These are phyloP conservation scores for Mystacides longicornis DNA, from an alignment of 2,888 invertebrate species.

Conservation along the genomic window DNA sequence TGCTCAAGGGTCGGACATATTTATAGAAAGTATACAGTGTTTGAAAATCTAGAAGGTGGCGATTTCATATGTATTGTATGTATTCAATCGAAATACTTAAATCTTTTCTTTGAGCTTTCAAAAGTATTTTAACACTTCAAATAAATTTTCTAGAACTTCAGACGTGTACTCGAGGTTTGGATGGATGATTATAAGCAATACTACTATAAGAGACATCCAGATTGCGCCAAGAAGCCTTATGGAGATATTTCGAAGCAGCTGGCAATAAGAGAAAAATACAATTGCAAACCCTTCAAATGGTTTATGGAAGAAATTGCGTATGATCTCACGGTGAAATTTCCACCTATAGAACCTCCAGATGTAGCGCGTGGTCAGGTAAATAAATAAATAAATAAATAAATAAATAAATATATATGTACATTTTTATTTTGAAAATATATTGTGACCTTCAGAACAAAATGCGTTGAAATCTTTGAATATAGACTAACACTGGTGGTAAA, in stretches of 20 bases:
- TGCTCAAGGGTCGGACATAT: constrained; percentile 93
- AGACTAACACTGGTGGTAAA: no score
- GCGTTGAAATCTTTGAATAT: neutral
- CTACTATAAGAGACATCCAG: constrained; percentile 72
- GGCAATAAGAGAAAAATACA: constrained; percentile 60
- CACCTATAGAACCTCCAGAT: constrained; percentile 76
- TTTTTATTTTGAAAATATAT: no score
- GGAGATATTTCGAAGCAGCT: constrained; percentile 76
- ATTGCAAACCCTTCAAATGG: constrained; percentile 92
- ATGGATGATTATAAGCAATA: constrained; percentile 95
- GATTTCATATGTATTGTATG: constrained; percentile 32
- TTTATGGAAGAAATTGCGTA: constrained; percentile 90
- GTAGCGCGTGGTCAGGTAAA: constrained; percentile 71
- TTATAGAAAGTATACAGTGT: constrained; percentile 78
- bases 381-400: no score
- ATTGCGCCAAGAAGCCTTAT: constrained; percentile 63
- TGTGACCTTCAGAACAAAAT: no score
- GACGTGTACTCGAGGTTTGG: constrained; percentile 93
- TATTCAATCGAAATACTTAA: no score
- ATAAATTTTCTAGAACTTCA: constrained; percentile 75
- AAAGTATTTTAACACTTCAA: no score
- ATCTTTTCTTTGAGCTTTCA: no score
- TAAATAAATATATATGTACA: no score
- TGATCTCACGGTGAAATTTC: constrained; percentile 79
- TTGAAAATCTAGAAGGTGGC: constrained; percentile 70